Evolutionary conservation across 2,797 vertebrate species (phyloP), one percentile per base, ranked within the genome.

Genomic region (Sphenopsis melanotis): DNA sequence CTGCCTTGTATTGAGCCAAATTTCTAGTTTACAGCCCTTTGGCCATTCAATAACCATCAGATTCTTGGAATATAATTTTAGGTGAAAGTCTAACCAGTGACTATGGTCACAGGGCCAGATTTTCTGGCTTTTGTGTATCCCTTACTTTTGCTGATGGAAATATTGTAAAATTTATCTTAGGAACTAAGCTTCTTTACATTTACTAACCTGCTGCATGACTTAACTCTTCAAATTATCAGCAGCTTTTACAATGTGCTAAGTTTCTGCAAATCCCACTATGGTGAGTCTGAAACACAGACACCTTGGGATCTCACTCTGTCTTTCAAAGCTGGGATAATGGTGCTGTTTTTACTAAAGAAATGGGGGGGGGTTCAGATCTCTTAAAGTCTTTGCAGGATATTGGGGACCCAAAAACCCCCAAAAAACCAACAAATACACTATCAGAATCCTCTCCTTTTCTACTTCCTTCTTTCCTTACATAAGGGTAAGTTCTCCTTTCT

Each of bases 1-100:
- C 50, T 72, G 30, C 6, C 53, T 74, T 64, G 22, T 22, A 52
- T 84, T 56, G 53, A 78, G 55, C 57, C 80, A 42, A 1, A 88
- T 61, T 95, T 65, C 57, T 72, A 85, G 75, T 64, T 61, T 72
- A 24, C 53, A 87, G 34, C 4, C 24, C 80, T 65, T 24, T 14
- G 46, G 75, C 82, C 42, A 63, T 64, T 87, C 69, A 57, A 10
- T 69, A 93, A 55, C 42, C 52, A 64, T 29, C 21, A 61, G 2
- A 61, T 69, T 53, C 72, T 60, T 81, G 44, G 79, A 83, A 57
- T 53, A 81, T 24, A 47, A 85, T 56, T 94, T 93, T 89, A 88
- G 49, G 3, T 59, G 61, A 36, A 57, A 77, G 46, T 47, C 89
- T 60, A 68, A 56, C 46, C 64, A 65, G 24, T 85, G 78, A 80